These are phyloP conservation scores for Dryomyza anilis DNA, from an alignment of 2,888 invertebrate genomes.

Conservation along the genomic window DNA sequence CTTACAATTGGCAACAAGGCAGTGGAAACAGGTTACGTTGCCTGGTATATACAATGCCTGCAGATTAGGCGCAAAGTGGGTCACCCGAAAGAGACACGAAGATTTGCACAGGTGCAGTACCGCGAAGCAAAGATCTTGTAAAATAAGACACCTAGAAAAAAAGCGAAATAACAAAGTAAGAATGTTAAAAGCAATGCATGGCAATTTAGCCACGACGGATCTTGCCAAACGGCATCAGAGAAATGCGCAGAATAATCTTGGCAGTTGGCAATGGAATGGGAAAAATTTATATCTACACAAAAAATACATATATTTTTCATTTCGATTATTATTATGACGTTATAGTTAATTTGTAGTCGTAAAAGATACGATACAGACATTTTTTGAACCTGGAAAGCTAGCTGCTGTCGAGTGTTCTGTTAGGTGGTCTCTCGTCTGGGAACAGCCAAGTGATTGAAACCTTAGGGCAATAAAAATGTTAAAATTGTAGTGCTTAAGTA, in stretches of 20 bases:
- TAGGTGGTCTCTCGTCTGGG: background rate
- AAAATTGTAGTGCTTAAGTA: no score
- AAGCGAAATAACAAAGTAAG: background rate
- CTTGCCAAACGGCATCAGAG: background rate
- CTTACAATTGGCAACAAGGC: constrained; percentile 25
- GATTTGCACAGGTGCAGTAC: constrained; percentile 31
- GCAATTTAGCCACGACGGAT: constrained; percentile 20
- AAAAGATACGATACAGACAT: background rate
- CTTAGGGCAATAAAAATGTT: no score
- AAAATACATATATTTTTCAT: background rate
- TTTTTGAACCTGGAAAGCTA: background rate
- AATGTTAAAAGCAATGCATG: constrained; percentile 32
- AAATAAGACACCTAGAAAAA: background rate
- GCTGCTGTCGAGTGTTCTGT: no score
- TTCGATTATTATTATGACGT: constrained; percentile 6
- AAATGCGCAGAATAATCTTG: constrained; percentile 2
- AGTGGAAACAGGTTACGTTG: constrained; percentile 40
- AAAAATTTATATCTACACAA: constrained; percentile 7
- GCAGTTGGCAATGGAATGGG: background rate
- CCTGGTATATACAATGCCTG: constrained; percentile 11
- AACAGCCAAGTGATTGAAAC: no score
- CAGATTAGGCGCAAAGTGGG: constrained; percentile 43
- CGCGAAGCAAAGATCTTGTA: constrained; percentile 7
- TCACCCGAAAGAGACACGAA: constrained; percentile 36
- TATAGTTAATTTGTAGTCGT: constrained; percentile 5